These are phyloP conservation scores for Drosophila pallidifrons DNA, from an alignment of 1,140 invertebrate genomes.

Conservation along the genomic window DNA sequence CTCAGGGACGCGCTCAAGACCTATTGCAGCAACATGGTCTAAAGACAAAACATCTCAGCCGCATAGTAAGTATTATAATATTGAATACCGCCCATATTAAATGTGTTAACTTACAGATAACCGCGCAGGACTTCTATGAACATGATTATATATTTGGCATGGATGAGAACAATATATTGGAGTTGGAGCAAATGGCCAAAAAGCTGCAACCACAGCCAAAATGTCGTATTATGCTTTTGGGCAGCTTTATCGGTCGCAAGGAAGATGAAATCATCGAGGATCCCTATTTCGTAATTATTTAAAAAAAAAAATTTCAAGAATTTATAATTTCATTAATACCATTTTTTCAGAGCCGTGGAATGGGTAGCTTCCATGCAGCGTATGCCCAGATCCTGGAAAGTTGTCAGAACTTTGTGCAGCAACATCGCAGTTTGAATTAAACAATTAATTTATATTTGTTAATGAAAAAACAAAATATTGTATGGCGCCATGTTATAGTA, in stretches of 20 bases:
- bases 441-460: neutral
- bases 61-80: slow-evolving; percentile 86
- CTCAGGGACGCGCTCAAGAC: slow-evolving; percentile 90
- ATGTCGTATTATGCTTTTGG: slow-evolving; percentile 91
- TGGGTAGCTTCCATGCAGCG: slow-evolving; percentile 61
- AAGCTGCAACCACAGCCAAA: slow-evolving; percentile 85
- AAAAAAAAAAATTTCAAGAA: neutral
- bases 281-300: slow-evolving; percentile 91
- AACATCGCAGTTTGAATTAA: slow-evolving; percentile 14
- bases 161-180: slow-evolving; percentile 92
- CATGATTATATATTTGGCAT: slow-evolving; percentile 96
- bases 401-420: slow-evolving; percentile 62
- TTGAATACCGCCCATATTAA: too few relatives aligned
- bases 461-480: neutral
- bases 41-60: slow-evolving; percentile 88
- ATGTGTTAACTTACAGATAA: slow-evolving; percentile 86
- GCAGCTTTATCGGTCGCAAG: slow-evolving; percentile 90
- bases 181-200: slow-evolving; percentile 87
- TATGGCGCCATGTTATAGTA: neutral
- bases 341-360: slow-evolving; percentile 58
- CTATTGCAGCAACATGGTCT: slow-evolving; percentile 88
- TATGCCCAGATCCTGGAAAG: slow-evolving; percentile 69
- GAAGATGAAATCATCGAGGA: slow-evolving; percentile 92
- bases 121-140: slow-evolving; percentile 89
- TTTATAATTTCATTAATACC: neutral